These are phyloP conservation scores for Lycaon pictus DNA, from an alignment of 2,113 vertebrate species.

Conservation along the genomic window DNA sequence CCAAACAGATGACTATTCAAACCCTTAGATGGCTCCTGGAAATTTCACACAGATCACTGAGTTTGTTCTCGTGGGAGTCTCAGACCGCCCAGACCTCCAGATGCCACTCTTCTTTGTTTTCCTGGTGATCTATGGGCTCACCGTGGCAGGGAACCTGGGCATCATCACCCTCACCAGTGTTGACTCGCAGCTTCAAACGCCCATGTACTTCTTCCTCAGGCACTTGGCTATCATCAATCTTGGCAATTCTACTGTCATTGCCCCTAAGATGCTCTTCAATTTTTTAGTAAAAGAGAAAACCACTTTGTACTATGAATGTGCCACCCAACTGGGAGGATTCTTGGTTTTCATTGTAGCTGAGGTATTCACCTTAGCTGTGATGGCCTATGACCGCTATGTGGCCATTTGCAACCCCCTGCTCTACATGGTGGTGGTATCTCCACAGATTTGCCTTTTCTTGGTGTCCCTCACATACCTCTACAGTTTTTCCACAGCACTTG, in stretches of 20 bases:
- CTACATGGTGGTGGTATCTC: conserved; percentile 65
- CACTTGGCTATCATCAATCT: conserved; percentile 63
- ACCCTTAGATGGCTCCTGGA: not conserved
- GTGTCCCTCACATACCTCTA: conserved; percentile 61
- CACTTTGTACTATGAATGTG: conserved; percentile 64
- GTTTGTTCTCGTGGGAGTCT: conserved; percentile 75
- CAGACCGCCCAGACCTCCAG: not conserved
- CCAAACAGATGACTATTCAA: conserved; percentile 7
- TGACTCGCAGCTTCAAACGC: conserved; percentile 34
- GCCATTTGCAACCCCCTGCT: conserved; percentile 80
- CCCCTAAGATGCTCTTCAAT: conserved; percentile 69
- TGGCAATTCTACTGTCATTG: conserved; percentile 57
- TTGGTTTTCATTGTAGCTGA: conserved; percentile 73
- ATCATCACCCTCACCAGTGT: conserved; percentile 52
- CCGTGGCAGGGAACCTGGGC: not conserved
- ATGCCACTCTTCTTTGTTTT: conserved; percentile 55
- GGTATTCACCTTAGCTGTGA: conserved; percentile 73
- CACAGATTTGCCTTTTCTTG: not conserved
- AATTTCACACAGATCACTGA: not conserved
- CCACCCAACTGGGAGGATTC: conserved; percentile 56
- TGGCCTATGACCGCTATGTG: conserved; percentile 80
- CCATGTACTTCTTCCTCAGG: conserved; percentile 63
- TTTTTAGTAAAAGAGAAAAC: conserved; percentile 47
- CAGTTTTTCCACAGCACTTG: conserved; percentile 32
- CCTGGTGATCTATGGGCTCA: conserved; percentile 62